These are phyloP conservation scores for Hymenopus coronatus DNA, from an alignment of 2,888 invertebrate genomes.

Conservation along the genomic window DNA sequence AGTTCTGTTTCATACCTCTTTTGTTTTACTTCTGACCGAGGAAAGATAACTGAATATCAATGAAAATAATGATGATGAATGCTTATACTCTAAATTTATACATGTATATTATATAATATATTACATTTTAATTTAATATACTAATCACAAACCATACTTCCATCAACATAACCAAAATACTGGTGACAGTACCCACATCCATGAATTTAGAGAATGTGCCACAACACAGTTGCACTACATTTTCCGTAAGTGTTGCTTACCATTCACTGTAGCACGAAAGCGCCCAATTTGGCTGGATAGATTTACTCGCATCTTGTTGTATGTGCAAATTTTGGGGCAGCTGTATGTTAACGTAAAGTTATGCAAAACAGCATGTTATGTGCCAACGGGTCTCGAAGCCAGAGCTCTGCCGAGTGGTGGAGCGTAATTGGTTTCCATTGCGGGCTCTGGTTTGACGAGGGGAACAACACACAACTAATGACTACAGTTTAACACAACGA, in stretches of 20 bases:
- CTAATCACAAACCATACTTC: too few species aligned
- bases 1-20: too few species aligned
- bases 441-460: not conserved
- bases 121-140: too few species aligned
- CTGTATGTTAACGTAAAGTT: not conserved
- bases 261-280: not conserved
- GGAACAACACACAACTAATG: not conserved
- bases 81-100: too few species aligned
- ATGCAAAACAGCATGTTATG: not conserved
- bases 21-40: too few species aligned
- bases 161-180: too few species aligned
- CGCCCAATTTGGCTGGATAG: not conserved
- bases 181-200: too few species aligned
- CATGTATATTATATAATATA: too few species aligned
- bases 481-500: not conserved
- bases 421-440: not conserved
- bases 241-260: not conserved
- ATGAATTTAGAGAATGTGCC: too few species aligned
- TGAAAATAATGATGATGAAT: too few species aligned
- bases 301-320: not conserved
- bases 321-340: not conserved
- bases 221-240: too few species aligned
- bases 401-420: not conserved
- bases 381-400: not conserved
- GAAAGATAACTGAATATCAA: too few species aligned